These are phyloP conservation scores for Ditylenchus weischeri DNA, from an alignment of 2,888 invertebrate species.

Conservation along the genomic window DNA sequence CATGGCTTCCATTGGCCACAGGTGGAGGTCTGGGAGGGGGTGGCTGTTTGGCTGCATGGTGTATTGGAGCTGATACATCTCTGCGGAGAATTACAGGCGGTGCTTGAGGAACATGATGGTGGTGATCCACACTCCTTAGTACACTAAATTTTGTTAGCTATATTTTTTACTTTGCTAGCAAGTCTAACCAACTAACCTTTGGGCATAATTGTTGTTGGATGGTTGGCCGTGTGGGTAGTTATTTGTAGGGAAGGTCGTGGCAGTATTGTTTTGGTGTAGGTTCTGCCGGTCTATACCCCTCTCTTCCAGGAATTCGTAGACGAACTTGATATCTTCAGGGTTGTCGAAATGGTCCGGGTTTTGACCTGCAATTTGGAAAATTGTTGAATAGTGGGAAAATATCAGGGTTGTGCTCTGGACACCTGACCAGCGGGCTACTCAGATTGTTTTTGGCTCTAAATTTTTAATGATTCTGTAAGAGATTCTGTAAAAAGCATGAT, in stretches of 20 bases:
- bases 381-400: too few relatives aligned
- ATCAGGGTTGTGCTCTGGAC: too few relatives aligned
- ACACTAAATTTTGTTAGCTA: background rate
- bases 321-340: slow-evolving; percentile 77
- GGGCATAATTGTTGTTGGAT: too few relatives aligned
- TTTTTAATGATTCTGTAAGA: too few relatives aligned
- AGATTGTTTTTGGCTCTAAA: too few relatives aligned
- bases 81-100: background rate
- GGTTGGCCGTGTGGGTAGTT: background rate
- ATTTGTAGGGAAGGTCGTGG: background rate
- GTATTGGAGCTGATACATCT: slow-evolving; percentile 27
- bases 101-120: slow-evolving; percentile 1
- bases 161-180: background rate
- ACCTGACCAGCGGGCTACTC: too few relatives aligned
- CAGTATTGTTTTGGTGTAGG: background rate
- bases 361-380: background rate
- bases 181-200: background rate
- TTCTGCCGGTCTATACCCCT: background rate
- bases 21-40: slow-evolving; percentile 27
- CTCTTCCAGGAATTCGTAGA: slow-evolving; percentile 17
- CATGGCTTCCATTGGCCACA: slow-evolving; percentile 11
- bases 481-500: too few relatives aligned
- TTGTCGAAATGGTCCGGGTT: slow-evolving; percentile 43
- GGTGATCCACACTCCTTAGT: background rate
- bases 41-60: slow-evolving; percentile 12